These are phyloP conservation scores for Amblyopsis rosae DNA, from an alignment of 2,113 vertebrate species.

Conservation along the genomic window DNA sequence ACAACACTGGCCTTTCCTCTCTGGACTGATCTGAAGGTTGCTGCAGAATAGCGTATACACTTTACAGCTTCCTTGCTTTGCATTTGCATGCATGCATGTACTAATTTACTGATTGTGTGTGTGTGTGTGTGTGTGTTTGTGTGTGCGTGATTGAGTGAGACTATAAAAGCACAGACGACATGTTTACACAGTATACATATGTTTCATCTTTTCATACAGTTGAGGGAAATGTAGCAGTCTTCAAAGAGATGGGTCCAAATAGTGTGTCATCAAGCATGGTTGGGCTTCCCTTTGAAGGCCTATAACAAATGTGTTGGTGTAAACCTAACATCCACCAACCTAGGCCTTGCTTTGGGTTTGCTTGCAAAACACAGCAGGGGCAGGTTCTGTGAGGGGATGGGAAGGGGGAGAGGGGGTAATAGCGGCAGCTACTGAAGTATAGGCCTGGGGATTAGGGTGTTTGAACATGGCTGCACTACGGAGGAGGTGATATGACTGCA, in stretches of 20 bases:
- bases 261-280: slow-evolving; percentile 55
- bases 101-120: slow-evolving; percentile 1
- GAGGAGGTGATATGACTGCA: slow-evolving; percentile 59
- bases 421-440: slow-evolving; percentile 66
- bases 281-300: slow-evolving; percentile 62
- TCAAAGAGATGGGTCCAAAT: slow-evolving; percentile 64
- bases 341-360: slow-evolving; percentile 49
- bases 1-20: slow-evolving; percentile 55
- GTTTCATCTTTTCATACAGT: slow-evolving; percentile 27
- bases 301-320: slow-evolving; percentile 32
- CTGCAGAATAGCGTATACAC: slow-evolving; percentile 38
- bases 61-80: slow-evolving; percentile 25
- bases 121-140: not conserved
- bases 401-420: slow-evolving; percentile 52
- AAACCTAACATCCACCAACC: slow-evolving; percentile 23
- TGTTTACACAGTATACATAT: not conserved
- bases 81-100: slow-evolving; percentile 1
- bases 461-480: slow-evolving; percentile 65
- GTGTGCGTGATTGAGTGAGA: not conserved
- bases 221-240: slow-evolving; percentile 43
- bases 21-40: slow-evolving; percentile 53
- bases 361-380: slow-evolving; percentile 67
- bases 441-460: slow-evolving; percentile 67
- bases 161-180: not conserved
- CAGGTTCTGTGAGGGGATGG: slow-evolving; percentile 48